Base-by-base conservation (phyloP, 2,113 vertebrate genomes). In the Lophochroa leadbeateri region DNA sequence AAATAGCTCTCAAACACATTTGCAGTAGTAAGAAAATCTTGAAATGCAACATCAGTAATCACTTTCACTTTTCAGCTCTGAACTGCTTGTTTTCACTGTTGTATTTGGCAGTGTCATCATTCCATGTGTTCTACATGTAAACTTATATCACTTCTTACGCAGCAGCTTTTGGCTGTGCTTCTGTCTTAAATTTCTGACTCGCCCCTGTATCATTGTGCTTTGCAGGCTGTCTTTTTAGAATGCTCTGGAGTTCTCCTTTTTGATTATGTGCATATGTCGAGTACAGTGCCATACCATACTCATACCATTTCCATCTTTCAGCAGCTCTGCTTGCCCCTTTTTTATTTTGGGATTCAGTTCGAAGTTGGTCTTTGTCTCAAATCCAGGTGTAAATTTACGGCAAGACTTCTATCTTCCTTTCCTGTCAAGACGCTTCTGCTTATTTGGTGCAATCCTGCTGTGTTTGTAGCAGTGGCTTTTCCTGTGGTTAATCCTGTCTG, bases 111-210 rank as follows among this genome's bases (percentile, higher is more conserved):
- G 49, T 67, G 37, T 76, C 57, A 49, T 81, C 52, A 78, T 65
- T 97, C 67, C 44, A 44, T 86, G 52, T 92, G n/a, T 93, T 83
- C 43, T 83, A 41, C 37, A 2, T 53, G 37, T 63, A 58, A 82
- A 78, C 69, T 85, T 95, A 10, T 0, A 75, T 64, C 37, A 25
- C 28, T 88, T 69, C 74, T 52, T 82, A 53, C 2, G 84, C 77
- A 82, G 81, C 68, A 94, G 74, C 86, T 95, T 95, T 68, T 90
- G 58, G 53, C 86, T 92, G 67, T 89, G 86, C 83, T 84, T 94
- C 61, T 94, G 65, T 82, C 69, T 69, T 74, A 70, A 82, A 89
- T 63, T 94, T 86, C 81, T 93, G 31, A 86, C 63, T 61, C 60
- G 33, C 41, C 57, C 44, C 43, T 88, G 78, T 79, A 17, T 65